Base-by-base conservation (phyloP, 2,113 vertebrate genomes). In the Sinocyclocheilus grahami region DNA sequence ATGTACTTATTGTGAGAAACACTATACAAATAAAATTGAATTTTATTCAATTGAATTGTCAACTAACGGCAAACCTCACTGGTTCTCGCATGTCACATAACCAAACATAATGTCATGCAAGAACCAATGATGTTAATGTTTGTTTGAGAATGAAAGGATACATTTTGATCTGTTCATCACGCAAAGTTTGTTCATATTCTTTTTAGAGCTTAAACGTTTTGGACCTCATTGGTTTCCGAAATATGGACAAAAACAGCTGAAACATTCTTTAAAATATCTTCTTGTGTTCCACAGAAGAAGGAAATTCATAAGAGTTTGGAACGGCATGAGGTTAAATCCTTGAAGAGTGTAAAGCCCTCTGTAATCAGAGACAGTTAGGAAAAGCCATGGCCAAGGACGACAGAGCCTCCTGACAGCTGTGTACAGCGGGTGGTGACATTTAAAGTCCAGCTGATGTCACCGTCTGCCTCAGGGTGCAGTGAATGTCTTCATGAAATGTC, bases 391-490 rank as follows among this genome's bases (percentile, higher is more conserved):
- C 3, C 11, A 0, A 42, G 58, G 37, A 63, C 33, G 37, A 33
- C 37, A 42, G 58, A 7, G 78, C 33, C 33, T 80, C 27, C 78
- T 39, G 58, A 65, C 79, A 81, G 79, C 60, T 81, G 60, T 65
- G 39, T 65, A 9, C 60, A 67, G 60, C 14, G 39, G 79, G 37
- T 82, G 79, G 39, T 82, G 79, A 82, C 79, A 82, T 82, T 82
- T 82, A 82, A 65, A 82, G 79, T 82, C 60, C 39, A 82, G 78
- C 58, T 46, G 37, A 80, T 80, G 58, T 80, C 58, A 63, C 58
- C 33, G 14, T 67, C 79, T 81, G 37, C 60, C 79, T 67, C 12
- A 39, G 78, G 55, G 55, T 48, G 78, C 13, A 16, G 20, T 48
- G 60, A 42, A 48, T 48, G 78, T 46, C 37, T 65, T 46, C 55